phyloP scores from a whole-genome alignment of 2,797 vertebrate genomes.

The Crypturellus tataupa region DNA sequence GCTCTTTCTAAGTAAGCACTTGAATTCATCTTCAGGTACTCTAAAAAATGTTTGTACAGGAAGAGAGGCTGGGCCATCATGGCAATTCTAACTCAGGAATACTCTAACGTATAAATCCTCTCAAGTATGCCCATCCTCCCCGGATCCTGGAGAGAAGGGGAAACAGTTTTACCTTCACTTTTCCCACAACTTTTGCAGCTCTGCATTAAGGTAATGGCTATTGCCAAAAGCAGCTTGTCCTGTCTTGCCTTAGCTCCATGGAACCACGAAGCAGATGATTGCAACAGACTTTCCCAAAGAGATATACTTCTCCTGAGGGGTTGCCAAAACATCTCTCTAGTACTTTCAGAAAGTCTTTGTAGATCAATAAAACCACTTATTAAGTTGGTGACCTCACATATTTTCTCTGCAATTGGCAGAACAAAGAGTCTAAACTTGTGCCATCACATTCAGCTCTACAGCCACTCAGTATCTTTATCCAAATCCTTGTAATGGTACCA shows the following conservation, averaged over 20 bases:
- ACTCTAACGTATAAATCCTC: not conserved
- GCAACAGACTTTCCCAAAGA: not conserved
- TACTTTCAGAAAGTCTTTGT: conserved; percentile 17
- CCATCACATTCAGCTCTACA: not conserved
- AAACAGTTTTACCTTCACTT: not conserved
- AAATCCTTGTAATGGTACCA: not conserved
- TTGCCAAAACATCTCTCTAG: conserved; percentile 28
- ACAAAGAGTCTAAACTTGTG: not conserved
- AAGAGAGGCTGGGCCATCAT: not conserved
- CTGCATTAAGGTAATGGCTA: not conserved
- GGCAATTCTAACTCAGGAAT: not conserved
- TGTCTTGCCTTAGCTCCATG: not conserved
- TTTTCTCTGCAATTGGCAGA: conserved; percentile 4
- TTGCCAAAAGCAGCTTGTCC: not conserved
- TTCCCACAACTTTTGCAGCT: not conserved
- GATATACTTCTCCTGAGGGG: not conserved
- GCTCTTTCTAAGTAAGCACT: not conserved
- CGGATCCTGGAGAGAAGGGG: not conserved
- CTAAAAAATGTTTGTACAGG: not conserved
- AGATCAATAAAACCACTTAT: conserved; percentile 58
- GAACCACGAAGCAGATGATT: not conserved
- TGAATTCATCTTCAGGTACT: not conserved
- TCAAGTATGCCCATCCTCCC: not conserved
- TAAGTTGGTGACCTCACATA: conserved; percentile 16
- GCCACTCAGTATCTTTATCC: not conserved